phyloP scores from a whole-genome alignment of 2,113 vertebrate genomes.

The Ceyx melanurus region DNA sequence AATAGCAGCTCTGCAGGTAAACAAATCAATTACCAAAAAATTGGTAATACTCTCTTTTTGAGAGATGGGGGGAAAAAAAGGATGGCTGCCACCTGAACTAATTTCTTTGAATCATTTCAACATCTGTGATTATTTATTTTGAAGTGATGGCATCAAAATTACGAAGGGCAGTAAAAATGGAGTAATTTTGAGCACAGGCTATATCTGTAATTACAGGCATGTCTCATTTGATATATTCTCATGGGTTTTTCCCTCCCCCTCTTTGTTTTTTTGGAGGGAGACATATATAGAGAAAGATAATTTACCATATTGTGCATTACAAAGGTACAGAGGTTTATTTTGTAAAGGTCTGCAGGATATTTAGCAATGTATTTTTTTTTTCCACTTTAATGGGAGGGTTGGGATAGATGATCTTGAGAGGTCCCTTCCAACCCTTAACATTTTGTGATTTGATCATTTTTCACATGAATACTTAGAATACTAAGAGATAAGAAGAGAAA shows the following conservation, averaged over 20 bases:
- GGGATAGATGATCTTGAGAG: no score
- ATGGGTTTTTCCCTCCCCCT: rapidly evolving
- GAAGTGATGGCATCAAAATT: not conserved
- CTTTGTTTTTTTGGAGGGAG: not conserved
- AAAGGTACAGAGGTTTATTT: not conserved
- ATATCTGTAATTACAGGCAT: not conserved
- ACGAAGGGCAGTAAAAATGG: not conserved
- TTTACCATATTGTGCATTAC: not conserved
- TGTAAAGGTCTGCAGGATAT: not conserved
- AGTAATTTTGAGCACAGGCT: not conserved
- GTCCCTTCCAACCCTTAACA: no score
- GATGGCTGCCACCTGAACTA: not conserved
- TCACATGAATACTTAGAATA: not conserved
- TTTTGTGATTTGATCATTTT: not conserved
- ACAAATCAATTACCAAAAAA: not conserved
- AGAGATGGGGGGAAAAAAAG: not conserved
- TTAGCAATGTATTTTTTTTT: not conserved
- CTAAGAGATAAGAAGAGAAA: not conserved
- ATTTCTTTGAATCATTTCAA: not conserved
- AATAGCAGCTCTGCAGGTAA: not conserved
- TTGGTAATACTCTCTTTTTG: not conserved
- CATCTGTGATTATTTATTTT: not conserved
- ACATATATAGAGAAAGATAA: not conserved
- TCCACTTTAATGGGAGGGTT: no score
- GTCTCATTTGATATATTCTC: not conserved